Evolutionary conservation across 1,140 invertebrate genomes (phyloP), one percentile per base, ranked within the genome.

Genomic region (Littorina saxatilis): DNA sequence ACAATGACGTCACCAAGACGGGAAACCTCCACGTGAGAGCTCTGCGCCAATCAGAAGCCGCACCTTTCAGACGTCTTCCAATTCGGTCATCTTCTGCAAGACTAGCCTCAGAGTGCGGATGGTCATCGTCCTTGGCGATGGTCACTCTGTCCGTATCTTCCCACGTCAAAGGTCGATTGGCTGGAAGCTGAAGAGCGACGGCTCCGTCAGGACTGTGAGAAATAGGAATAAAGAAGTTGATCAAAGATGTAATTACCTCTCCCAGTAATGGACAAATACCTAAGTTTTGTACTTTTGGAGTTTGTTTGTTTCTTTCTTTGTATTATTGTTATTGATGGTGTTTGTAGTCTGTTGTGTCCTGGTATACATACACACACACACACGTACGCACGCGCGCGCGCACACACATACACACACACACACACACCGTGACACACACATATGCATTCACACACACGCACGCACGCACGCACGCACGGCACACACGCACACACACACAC

Each of bases 1-100:
- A 77, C 23, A 86, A 63, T 5, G 86, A 87, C 32, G 80, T 85
- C 39, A 86, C 79, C 17, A 86, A 63, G 29, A 83, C 76, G 20
- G 83, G 61, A 37, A 84, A 76, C 61, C 81, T 76, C 80, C 80
- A 83, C 27, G 79, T 61, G 27, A 85, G 58, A 58, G 84, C 76
- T 40, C 55, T 43, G 1, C 20, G 40, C 23, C 70, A 58, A n/a
- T 63, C 66, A 29, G 66, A 72, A 13, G 70, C 39, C n/a, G n/a
- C n/a, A n/a, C n/a, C n/a, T n/a, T n/a, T n/a, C n/a, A n/a, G n/a
- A n/a, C n/a, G n/a, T n/a, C n/a, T n/a, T n/a, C n/a, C n/a, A n/a
- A n/a, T n/a, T n/a, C n/a, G n/a, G n/a, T n/a, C n/a, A n/a, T n/a
- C n/a, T n/a, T n/a, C n/a, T n/a, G n/a, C n/a, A n/a, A n/a, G n/a